Percentiles rank a stretch among this genome's conserved stretches.
Conservation (phyloP, 2,797 vertebrate genomes). For the Xyrichtys novacula region DNA sequence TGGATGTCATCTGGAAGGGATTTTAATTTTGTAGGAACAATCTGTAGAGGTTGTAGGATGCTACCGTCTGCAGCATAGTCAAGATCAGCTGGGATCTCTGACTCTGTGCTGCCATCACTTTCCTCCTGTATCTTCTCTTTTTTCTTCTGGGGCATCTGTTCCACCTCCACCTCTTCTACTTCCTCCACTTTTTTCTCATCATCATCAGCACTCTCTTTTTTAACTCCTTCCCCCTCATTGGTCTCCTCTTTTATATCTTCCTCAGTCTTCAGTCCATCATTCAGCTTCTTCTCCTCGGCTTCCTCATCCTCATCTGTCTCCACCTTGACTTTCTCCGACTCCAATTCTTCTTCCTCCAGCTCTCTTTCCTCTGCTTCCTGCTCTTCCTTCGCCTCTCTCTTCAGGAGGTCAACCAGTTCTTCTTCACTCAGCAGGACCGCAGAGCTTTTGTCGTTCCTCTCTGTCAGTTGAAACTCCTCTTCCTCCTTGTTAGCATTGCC, state of each 20-base stretch:
- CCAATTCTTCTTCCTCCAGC: conserved; percentile 31
- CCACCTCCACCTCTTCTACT: conserved; percentile 26
- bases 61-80: conserved; percentile 75
- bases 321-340: conserved; percentile 10
- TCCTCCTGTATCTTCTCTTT: conserved; percentile 58
- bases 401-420: conserved; percentile 75
- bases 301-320: conserved; percentile 27
- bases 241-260: conserved; percentile 9
- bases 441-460: conserved; percentile 51
- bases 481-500: conserved; percentile 49
- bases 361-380: conserved; percentile 61
- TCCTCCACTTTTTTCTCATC: conserved; percentile 28
- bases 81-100: conserved; percentile 74
- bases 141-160: conserved; percentile 23
- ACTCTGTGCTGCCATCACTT: conserved; percentile 76
- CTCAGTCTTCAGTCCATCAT: conserved; percentile 12
- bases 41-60: conserved; percentile 48
- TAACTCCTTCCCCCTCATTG: conserved; percentile 22
- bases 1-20: conserved; percentile 15
- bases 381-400: conserved; percentile 65
- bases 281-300: conserved; percentile 27
- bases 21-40: conserved; percentile 36
- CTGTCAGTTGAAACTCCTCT: conserved; percentile 25
- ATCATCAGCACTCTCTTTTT: conserved; percentile 25
- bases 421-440: conserved; percentile 82